Conservation (phyloP, 2,113 vertebrate genomes). For the Hippocampus zosterae region DNA sequence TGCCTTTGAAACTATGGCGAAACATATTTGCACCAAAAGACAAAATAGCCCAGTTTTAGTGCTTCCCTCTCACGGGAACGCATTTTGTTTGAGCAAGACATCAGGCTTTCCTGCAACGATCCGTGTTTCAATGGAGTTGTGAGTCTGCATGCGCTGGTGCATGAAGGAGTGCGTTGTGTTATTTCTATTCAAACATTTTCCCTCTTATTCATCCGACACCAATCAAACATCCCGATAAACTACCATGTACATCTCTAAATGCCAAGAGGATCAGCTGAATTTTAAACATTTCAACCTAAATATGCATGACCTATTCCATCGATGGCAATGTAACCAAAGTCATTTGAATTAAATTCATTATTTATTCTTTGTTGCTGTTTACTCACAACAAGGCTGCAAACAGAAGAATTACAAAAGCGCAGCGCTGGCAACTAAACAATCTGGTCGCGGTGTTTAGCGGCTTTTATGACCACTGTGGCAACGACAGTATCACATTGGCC, state of each 20-base stretch:
- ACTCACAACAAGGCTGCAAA: background rate
- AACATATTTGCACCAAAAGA: background rate
- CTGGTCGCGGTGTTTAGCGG: background rate
- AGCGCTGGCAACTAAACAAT: background rate
- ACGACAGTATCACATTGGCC: background rate
- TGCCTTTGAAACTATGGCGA: background rate
- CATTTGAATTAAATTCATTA: background rate
- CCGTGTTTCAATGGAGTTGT: no score
- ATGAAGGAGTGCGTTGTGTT: no score
- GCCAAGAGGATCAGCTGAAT: background rate
- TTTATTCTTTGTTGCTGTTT: background rate
- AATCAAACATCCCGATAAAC: background rate
- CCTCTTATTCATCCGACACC: no score
- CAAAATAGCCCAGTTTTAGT: background rate
- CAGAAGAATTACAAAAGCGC: background rate
- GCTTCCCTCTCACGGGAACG: background rate
- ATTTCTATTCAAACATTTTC: no score
- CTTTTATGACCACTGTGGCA: background rate
- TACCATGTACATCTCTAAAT: background rate
- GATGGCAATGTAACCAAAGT: background rate
- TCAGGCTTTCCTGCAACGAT: no score
- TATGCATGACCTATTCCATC: background rate
- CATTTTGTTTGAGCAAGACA: background rate
- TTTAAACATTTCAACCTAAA: background rate
- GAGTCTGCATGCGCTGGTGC: no score